Evolutionary conservation across 2,797 vertebrate species (phyloP).

Genomic region (Salarias fasciatus): DNA sequence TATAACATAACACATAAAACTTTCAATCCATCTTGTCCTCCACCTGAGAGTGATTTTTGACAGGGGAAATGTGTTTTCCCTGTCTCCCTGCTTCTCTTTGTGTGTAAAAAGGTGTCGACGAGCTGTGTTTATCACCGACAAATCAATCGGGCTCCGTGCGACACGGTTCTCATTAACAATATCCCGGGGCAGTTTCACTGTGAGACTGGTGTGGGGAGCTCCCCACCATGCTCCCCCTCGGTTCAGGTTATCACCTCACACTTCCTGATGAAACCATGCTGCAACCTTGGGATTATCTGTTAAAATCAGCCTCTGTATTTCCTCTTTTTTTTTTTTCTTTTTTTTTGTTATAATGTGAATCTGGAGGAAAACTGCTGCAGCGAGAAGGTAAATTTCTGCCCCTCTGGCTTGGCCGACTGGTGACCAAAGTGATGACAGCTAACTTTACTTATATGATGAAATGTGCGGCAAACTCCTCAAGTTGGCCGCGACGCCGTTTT

Average conservation of each 20-base stretch:
- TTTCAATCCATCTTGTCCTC: too few relatives aligned
- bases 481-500: conserved; percentile 8
- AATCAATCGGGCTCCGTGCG: conserved; percentile 19
- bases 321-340: conserved; percentile 7
- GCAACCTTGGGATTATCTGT: conserved; percentile 31
- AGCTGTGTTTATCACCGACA: conserved; percentile 26
- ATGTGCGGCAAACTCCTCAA: conserved; percentile 47
- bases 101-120: conserved; percentile 26
- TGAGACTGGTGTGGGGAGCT: conserved; percentile 4
- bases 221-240: neutral
- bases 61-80: neutral
- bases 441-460: conserved; percentile 55
- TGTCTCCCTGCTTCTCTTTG: neutral
- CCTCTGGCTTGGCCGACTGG: too few relatives aligned
- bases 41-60: too few relatives aligned
- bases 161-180: conserved; percentile 35
- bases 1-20: too few relatives aligned
- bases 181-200: conserved; percentile 13
- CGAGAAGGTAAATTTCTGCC: too few relatives aligned
- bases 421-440: conserved; percentile 20
- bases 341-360: neutral
- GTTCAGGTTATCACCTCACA: conserved; percentile 21
- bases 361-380: too few relatives aligned
- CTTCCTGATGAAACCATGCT: conserved; percentile 47
- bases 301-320: conserved; percentile 23